Evolutionary conservation across 2,113 vertebrate genomes (phyloP), one percentile per base, ranked within the genome.

Genomic region (Vimba vimba): DNA sequence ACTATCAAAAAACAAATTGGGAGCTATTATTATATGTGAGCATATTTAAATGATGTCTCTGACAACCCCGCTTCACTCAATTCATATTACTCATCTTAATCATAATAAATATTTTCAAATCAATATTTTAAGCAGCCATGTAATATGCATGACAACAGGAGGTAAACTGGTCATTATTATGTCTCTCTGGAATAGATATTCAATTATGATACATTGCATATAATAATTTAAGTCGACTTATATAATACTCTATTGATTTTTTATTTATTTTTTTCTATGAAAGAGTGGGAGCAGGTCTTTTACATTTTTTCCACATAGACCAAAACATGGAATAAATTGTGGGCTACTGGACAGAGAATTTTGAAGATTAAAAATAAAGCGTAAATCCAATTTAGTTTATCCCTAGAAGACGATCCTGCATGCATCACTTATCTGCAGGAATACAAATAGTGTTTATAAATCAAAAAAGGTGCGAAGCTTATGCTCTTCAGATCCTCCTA

Each of bases 401-500:
- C 39, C 69, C 36, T 73, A 36, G 69, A 73, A 78, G 21, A n/a
- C 77, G 19, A 17, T 27, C 21, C 33, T 5, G 12, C 0, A n/a
- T 15, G 36, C 9, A n/a, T 79, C 12, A 13, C 21, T n/a, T n/a
- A 59, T 79, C 15, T 11, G 21, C 78, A 81, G 11, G n/a, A 55
- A 43, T 45, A 8, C 25, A 75, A 80, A 74, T 10, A 68, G 15
- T 21, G 15, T 64, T 15, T 62, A 75, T 57, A 69, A 36, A 78
- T 84, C 39, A 71, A 57, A 68, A 73, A 57, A 17, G 52, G 12
- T 7, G 19, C 17, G 27, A 77, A n/a, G 77, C 73, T 43, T 68
- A 36, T 55, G 68, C 79, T 81, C 47, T 60, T 69, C 43, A 30
- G 13, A 84, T 83, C 66, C 30, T 50, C 47, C 69, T 25, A n/a